Evolutionary conservation across 2,113 vertebrate genomes (phyloP), one percentile per base, ranked within the genome.

Genomic region (Clarias macrocephalus): DNA sequence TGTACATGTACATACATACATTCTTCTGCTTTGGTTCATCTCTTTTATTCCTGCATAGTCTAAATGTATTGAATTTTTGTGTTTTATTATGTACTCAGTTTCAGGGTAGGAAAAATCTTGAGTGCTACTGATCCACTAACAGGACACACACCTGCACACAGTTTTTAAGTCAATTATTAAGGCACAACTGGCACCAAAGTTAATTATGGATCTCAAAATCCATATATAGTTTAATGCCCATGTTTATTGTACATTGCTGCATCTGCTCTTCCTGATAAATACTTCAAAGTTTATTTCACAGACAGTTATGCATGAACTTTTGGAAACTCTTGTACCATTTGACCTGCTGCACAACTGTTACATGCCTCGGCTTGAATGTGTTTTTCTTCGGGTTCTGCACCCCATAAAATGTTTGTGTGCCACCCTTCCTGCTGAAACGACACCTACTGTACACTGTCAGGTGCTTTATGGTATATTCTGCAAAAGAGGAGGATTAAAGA

Each of bases 401-500:
- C 60, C 21, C 19, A 57, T 30, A 60, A 42, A 65, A 80, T 85
- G 48, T 79, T 70, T 30, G 54, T 48, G 63, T 87, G 30, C 37
- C 28, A 79, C 15, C 30, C 77, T 84, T 54, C 2, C 25, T 75
- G 57, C 82, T 42, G 62, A 84, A 72, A 85, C 63, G 52, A 76
- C 52, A n/a, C 59, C 72, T 21, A 54, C n/a, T n/a, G n/a, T n/a
- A n/a, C 9, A 15, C 75, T 88, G 83, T 68, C 83, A 84, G 84
- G 60, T 85, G 57, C 80, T 87, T 89, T 88, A 82, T 70, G 54
- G 77, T 28, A 42, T 37, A 57, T 42, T 63, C 80, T 89, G 87
- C 89, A 84, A 81, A 37, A 86, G 79, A 77, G 76, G 60, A 52
- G 89, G 84, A 87, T 89, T 91, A 85, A 85, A 62, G 66, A 77